Evolutionary conservation across 2,797 vertebrate genomes (phyloP), one percentile per base, ranked within the genome.

Genomic region (Mormyrus hasselquistii): DNA sequence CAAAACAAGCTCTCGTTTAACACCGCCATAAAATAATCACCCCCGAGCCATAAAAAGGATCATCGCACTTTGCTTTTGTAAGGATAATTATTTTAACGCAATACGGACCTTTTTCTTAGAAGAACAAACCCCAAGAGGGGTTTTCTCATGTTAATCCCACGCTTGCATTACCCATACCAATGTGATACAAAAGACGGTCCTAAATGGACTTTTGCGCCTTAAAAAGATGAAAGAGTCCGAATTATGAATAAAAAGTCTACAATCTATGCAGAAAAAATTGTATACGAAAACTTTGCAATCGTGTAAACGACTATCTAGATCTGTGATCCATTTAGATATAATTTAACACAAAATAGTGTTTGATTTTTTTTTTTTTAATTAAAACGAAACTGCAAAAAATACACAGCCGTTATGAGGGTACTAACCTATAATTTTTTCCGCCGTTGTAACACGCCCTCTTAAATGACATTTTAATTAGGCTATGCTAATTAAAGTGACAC

Each of bases 1-100:
- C 91, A 88, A 79, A 89, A 91, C 92, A 44, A 92, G 89, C 52
- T 2, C 0, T 88, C 65, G 89, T 91, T 69, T 90, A 59, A 22
- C 86, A 49, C 1, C 88, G 84, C 19, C 87, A n/a, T 88, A 89
- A 92, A 92, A 89, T 91, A 93, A 93, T 93, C 92, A 90, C 86
- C 25, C 88, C 90, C 89, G 34, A 49, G 50, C 49, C 76, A 90
- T 92, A 89, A 87, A 90, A 88, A 93, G 92, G 92, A 89, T 53
- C 92, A 59, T 29, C 41, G 82, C 73, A 50, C 47, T 29, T 82
- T 55, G 34, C 82, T 91, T 94, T 86, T n/a, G 79, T 57, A 82
- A 47, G 73, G 69, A 87, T 41, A 79, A 84, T 82, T 69, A 83
- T 86, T 89, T 53, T 9, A 44, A 86, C 62, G 47, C 25, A 65